Conservation (phyloP, 2,888 invertebrate species). For the Polymixis flavicincta region DNA sequence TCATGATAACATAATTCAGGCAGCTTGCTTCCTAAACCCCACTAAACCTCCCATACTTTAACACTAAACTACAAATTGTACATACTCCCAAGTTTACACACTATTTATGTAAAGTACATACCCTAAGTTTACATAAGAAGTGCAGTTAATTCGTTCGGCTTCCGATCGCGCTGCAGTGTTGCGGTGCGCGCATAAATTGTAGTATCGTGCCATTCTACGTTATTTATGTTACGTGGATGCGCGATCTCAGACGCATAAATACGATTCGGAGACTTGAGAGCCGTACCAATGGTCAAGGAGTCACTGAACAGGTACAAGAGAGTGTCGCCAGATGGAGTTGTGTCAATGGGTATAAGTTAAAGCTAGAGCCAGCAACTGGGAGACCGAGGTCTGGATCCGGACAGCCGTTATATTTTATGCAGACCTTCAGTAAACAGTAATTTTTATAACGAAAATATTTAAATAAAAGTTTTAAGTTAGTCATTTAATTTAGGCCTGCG, state of each 20-base stretch:
- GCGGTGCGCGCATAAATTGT: slow-evolving; percentile 75
- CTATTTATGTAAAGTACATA: slow-evolving; percentile 33
- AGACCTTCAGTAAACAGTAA: too few species aligned
- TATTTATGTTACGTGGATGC: slow-evolving; percentile 77
- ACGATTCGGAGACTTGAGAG: slow-evolving; percentile 67
- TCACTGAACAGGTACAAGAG: neutral
- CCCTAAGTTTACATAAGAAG: slow-evolving; percentile 40
- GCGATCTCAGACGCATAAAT: slow-evolving; percentile 84
- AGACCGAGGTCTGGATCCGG: too few species aligned
- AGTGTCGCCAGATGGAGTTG: neutral
- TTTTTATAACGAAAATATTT: too few species aligned
- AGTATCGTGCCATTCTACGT: slow-evolving; percentile 78
- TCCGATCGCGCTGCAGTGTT: slow-evolving; percentile 57
- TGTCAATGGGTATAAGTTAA: neutral
- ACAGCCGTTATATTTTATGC: too few species aligned
- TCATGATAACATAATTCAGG: slow-evolving; percentile 40
- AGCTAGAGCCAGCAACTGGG: too few species aligned
- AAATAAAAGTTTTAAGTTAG: too few species aligned
- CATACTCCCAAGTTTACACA: slow-evolving; percentile 24
- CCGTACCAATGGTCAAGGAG: slow-evolving; percentile 52
- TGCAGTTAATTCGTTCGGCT: slow-evolving; percentile 52
- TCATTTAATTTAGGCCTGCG: too few species aligned
- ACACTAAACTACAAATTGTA: slow-evolving; percentile 37
- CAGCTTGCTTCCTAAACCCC: slow-evolving; percentile 29
- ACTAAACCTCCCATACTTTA: slow-evolving; percentile 6